Percentiles rank a stretch among this genome's conserved stretches.
phyloP scores from a whole-genome alignment of 2,113 vertebrate genomes.

The Gobiocypris rarus region DNA sequence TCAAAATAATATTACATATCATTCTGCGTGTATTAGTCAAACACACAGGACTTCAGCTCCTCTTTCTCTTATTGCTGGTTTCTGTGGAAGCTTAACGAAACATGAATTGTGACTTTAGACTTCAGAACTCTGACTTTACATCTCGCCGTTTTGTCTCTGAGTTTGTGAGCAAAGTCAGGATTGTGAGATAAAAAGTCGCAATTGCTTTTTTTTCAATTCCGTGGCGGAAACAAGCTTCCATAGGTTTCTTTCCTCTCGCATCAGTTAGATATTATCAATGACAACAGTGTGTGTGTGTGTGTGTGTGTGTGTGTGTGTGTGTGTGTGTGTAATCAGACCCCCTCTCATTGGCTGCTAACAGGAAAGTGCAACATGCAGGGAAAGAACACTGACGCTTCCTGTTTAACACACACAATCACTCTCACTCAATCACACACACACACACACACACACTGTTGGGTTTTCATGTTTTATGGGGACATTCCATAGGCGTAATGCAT shows the following conservation, averaged over 20 bases:
- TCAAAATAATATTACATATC: background rate
- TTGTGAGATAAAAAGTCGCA: too few species aligned
- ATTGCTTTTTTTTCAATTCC: too few species aligned
- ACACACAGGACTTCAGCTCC: background rate
- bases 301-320: background rate
- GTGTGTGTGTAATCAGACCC: background rate
- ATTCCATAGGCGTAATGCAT: too few species aligned
- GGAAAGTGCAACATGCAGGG: conserved; percentile 3
- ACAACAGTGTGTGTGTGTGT: background rate
- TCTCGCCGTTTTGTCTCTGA: too few species aligned
- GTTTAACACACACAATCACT: background rate
- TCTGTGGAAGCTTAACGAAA: too few species aligned
- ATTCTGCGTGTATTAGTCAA: background rate
- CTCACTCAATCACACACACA: background rate
- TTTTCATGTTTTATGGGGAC: too few species aligned
- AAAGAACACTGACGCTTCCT: background rate
- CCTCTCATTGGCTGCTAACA: conserved; percentile 13
- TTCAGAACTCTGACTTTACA: too few species aligned
- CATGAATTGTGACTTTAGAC: too few species aligned
- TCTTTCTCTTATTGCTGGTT: conserved; percentile 7
- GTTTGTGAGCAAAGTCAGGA: too few species aligned
- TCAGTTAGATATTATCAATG: background rate
- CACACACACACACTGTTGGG: too few species aligned
- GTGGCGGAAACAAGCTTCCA: too few species aligned
- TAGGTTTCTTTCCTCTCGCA: background rate